Evolutionary conservation across 2,113 vertebrate genomes (phyloP).

Genomic region (Andinoacara biseriatus): DNA sequence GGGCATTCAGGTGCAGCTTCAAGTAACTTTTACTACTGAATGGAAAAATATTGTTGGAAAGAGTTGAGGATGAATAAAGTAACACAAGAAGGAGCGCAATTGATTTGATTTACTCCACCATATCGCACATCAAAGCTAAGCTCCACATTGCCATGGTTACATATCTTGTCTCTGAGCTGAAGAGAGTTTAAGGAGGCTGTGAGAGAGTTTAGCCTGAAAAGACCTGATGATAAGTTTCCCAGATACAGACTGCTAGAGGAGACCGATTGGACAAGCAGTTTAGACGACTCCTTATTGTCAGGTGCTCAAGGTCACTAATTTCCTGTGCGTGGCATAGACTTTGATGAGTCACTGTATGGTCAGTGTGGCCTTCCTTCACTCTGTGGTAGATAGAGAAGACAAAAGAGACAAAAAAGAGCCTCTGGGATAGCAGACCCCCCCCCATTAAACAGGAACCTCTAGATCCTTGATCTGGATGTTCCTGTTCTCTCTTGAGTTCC

Average conservation of each 20-base stretch:
- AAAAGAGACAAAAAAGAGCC: constrained; percentile 21
- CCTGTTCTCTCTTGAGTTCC: background rate
- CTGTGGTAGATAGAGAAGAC: constrained; percentile 37
- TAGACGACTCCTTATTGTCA: constrained; percentile 77
- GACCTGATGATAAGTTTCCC: constrained; percentile 57
- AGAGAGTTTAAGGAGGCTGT: constrained; percentile 33
- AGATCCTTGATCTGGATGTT: background rate
- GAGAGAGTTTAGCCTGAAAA: constrained; percentile 52
- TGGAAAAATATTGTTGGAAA: background rate
- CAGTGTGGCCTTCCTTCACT: constrained; percentile 35
- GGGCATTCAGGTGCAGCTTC: constrained; percentile 11
- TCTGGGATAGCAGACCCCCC: background rate
- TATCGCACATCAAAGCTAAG: constrained; percentile 14
- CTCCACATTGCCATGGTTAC: background rate
- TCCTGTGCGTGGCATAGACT: constrained; percentile 68
- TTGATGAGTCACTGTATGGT: constrained; percentile 60
- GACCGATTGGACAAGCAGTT: constrained; percentile 59
- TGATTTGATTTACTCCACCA: background rate
- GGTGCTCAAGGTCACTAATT: constrained; percentile 69
- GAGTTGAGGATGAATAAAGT: background rate
- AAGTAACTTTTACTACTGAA: background rate
- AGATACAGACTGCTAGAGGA: constrained; percentile 40
- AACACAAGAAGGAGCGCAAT: background rate
- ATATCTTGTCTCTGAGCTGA: background rate
- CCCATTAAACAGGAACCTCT: no score